Percentiles rank a stretch among this genome's conserved stretches.
Conservation (phyloP, 2,888 invertebrate species). For the Leucozona laternaria region DNA sequence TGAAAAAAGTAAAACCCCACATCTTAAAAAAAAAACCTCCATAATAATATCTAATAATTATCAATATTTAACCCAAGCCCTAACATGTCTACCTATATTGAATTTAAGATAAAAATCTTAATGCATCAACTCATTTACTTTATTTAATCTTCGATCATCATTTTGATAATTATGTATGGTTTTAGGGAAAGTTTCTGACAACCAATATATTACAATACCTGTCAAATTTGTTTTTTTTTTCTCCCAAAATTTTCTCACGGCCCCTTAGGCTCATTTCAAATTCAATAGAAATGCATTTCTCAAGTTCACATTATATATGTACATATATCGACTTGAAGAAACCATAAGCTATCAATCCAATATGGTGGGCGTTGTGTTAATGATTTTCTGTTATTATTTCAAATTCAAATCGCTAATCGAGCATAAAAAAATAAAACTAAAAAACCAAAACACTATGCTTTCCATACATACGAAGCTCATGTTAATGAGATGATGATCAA, state of each 20-base stretch:
- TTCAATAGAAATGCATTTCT: conserved; percentile 29
- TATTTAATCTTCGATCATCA: conserved; percentile 4
- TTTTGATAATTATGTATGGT: background rate
- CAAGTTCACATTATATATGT: conserved; percentile 5
- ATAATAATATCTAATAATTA: no score
- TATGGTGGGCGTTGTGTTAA: conserved; percentile 58
- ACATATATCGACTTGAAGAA: conserved; percentile 18
- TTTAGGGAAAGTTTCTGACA: conserved; percentile 30
- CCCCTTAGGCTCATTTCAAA: background rate
- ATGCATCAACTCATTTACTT: background rate
- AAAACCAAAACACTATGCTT: conserved; percentile 14
- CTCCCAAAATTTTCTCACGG: conserved; percentile 14
- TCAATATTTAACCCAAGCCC: background rate
- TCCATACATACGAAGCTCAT: conserved; percentile 39
- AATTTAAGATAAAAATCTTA: conserved; percentile 1
- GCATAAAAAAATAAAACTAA: conserved; percentile 10
- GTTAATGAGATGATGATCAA: conserved; percentile 58
- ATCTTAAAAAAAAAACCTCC: background rate
- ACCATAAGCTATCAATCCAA: conserved; percentile 2
- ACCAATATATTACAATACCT: conserved; percentile 3
- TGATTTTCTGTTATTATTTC: conserved; percentile 21
- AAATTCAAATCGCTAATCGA: conserved; percentile 51
- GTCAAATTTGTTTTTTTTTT: background rate
- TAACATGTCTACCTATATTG: background rate
- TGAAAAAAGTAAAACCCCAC: no score